Evolutionary conservation across 2,888 invertebrate species (phyloP), one percentile per base, ranked within the genome.

Genomic region (Oscheius sp.): DNA sequence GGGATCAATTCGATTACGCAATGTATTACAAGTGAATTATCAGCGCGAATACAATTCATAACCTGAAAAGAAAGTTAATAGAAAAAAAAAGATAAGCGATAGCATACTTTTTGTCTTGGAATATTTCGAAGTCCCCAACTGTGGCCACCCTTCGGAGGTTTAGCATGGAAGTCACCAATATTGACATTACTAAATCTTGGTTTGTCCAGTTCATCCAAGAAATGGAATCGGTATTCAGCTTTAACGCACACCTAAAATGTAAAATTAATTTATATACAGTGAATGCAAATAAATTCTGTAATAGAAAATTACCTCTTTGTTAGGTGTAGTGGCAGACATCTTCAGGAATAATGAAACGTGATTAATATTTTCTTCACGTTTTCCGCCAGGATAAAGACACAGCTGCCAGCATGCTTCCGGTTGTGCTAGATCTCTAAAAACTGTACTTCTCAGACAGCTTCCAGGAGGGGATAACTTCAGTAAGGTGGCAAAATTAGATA

Each of bases 91-190:
- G 18, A 25, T n/a, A 63, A 2, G 3, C 9, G 3, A 9, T 35
- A 9, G 35, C 35, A 6, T n/a, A 77, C 80, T 74, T 88, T 88
- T 7, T 73, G 73, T 43, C 81, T 84, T 1, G 88, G 88, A 58
- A 88, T 88, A 69, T 88, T 88, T 6, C 88, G 77, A 21, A 88
- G 78, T 0, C 88, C 88, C 88, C 88, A 88, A 6, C 87, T 87
- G 74, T 88, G 88, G 7, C 88, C 88, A 18, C 88, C 86, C 76
- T 88, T 88, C 18, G 86, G 84, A 27, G 88, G 88, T 74, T 88
- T 88, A 2, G 88, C 88, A 69, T 88, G 88, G 75, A 88, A 88
- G 27, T 88, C 88, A 41, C 88, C 88, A 43, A 88, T 86, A 73
- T 88, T 88, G 5, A 88, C 87, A 72, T 88, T 88, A 61, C 79